Percentiles rank a stretch among this genome's conserved stretches.
phyloP scores from a whole-genome alignment of 92 coral and sea anemone genomes.

The Actinostola sp. region DNA sequence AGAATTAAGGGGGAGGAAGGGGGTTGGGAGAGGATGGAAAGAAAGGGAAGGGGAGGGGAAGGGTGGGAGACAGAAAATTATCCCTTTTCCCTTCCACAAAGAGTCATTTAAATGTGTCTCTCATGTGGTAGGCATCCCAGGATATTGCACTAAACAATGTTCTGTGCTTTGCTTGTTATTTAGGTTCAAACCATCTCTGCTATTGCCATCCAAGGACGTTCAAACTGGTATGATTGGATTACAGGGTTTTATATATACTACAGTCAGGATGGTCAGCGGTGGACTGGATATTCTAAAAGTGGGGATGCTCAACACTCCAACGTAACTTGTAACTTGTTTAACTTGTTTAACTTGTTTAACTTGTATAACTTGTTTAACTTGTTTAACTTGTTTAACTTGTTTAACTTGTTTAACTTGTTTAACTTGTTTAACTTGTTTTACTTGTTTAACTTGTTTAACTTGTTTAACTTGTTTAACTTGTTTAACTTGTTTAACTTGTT shows the following conservation, averaged over 20 bases:
- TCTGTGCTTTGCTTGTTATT: neutral
- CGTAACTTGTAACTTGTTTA: constrained; percentile 18
- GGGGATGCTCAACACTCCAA: constrained; percentile 53
- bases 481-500: no score
- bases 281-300: constrained; percentile 68
- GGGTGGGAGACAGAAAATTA: no score
- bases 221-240: constrained; percentile 65
- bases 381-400: no score
- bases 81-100: no score
- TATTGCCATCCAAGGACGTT: constrained; percentile 44
- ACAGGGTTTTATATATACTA: constrained; percentile 61
- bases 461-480: no score
- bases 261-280: constrained; percentile 76
- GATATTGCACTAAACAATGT: neutral
- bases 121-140: neutral
- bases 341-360: neutral
- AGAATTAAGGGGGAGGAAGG: no score
- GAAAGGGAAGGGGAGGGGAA: no score
- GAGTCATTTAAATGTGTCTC: neutral
- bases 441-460: no score
- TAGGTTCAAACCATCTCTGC: constrained; percentile 1
- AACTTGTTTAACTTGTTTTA: no score
- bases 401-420: no score
- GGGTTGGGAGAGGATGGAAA: no score
- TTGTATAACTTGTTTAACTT: neutral